Percentiles rank a stretch among this genome's conserved stretches.
Conservation (phyloP, 2,113 vertebrate species). For the Tetraodon nigroviridis region DNA sequence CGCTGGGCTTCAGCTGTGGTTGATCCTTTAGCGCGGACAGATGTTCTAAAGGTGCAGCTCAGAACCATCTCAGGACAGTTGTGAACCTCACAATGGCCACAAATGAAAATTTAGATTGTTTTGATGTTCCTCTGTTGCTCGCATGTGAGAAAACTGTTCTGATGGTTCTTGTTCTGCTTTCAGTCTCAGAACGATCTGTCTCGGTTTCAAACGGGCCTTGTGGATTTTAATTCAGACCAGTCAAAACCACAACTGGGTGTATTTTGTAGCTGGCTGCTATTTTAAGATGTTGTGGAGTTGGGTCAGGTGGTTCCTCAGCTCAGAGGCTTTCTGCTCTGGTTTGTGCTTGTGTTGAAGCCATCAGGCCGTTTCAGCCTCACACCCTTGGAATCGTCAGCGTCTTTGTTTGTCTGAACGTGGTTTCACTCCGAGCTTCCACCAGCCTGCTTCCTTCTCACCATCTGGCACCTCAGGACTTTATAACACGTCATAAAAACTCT, state of each 20-base stretch:
- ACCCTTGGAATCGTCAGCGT: constrained; percentile 14
- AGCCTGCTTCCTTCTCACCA: constrained; percentile 20
- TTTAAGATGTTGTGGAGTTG: neutral
- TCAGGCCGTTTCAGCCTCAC: neutral
- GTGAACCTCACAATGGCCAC: neutral
- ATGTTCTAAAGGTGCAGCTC: neutral
- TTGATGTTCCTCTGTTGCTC: too few relatives aligned
- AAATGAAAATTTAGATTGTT: too few relatives aligned
- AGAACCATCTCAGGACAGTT: neutral
- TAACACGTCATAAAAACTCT: constrained; percentile 56
- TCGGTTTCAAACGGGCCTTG: too few relatives aligned
- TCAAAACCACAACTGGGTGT: neutral
- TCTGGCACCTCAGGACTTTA: constrained; percentile 42
- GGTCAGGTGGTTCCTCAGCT: neutral
- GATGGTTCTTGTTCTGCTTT: too few relatives aligned
- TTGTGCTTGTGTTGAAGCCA: neutral
- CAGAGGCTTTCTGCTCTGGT: neutral
- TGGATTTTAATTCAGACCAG: too few relatives aligned
- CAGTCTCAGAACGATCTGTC: too few relatives aligned
- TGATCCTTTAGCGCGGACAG: neutral
- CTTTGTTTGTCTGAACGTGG: constrained; percentile 20
- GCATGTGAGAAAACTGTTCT: too few relatives aligned
- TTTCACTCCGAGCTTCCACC: constrained; percentile 10
- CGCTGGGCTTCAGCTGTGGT: neutral
- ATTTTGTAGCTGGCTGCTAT: neutral